Evolutionary conservation across 2,113 vertebrate species (phyloP).

Genomic region (Prunella himalayana): DNA sequence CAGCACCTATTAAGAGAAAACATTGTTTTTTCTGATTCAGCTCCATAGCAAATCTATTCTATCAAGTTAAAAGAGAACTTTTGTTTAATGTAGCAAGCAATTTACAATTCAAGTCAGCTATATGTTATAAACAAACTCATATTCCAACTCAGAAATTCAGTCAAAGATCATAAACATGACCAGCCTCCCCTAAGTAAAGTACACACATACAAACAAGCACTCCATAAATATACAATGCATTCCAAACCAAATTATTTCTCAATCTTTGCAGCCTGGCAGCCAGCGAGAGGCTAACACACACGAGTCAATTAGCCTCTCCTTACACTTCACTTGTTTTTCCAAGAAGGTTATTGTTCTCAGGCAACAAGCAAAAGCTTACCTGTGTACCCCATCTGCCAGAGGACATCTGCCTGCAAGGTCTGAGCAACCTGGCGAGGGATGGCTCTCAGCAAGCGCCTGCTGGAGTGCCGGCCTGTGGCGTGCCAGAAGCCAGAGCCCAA

Average conservation of each 20-base stretch:
- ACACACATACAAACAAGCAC: background rate
- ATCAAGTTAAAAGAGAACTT: background rate
- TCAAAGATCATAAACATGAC: background rate
- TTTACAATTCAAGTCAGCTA: background rate
- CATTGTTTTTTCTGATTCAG: background rate
- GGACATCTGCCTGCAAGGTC: conserved; percentile 94
- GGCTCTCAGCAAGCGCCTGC: conserved; percentile 88
- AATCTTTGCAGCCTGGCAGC: background rate
- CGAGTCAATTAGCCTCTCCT: background rate
- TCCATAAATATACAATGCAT: accelerated
- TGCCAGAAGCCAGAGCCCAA: conserved; percentile 96
- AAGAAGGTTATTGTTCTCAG: background rate
- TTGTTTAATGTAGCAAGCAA: background rate
- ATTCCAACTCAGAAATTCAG: background rate
- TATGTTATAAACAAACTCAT: background rate
- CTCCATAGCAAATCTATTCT: background rate
- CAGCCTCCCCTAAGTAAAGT: background rate
- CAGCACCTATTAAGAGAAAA: conserved; percentile 76
- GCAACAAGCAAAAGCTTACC: conserved; percentile 69
- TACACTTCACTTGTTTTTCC: background rate
- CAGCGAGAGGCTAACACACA: background rate
- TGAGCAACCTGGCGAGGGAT: conserved; percentile 97
- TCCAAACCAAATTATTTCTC: background rate
- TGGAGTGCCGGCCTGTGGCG: conserved; percentile 93
- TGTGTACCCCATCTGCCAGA: conserved; percentile 98